These are phyloP conservation scores for Scaptomyza hsui DNA, from an alignment of 1,140 invertebrate species.

Conservation along the genomic window DNA sequence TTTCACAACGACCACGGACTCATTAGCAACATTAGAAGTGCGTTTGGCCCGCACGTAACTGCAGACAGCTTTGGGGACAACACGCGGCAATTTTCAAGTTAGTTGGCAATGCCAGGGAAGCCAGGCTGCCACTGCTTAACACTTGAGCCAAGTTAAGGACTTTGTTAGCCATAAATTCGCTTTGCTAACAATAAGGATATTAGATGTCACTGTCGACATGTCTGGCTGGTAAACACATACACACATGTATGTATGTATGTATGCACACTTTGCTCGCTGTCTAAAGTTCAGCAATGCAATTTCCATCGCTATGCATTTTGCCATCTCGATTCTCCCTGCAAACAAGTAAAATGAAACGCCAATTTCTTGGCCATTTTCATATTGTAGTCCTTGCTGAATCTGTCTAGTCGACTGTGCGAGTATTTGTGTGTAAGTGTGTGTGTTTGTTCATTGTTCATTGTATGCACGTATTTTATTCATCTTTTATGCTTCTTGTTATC, in stretches of 20 bases:
- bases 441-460: slow-evolving; percentile 44
- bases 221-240: slow-evolving; percentile 35
- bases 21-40: slow-evolving; percentile 42
- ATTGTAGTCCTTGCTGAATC: slow-evolving; percentile 51
- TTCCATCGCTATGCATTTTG: slow-evolving; percentile 57
- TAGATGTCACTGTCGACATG: slow-evolving; percentile 72
- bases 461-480: slow-evolving; percentile 65
- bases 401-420: slow-evolving; percentile 14
- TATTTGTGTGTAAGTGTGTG: slow-evolving; percentile 12
- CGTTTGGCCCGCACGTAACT: slow-evolving; percentile 27
- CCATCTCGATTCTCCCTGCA: slow-evolving; percentile 19
- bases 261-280: slow-evolving; percentile 3
- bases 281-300: slow-evolving; percentile 44
- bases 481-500: slow-evolving; percentile 47
- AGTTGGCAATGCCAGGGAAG: slow-evolving; percentile 32
- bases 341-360: slow-evolving; percentile 50
- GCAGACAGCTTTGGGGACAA: slow-evolving; percentile 7
- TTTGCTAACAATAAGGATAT: slow-evolving; percentile 77
- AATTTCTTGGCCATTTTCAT: slow-evolving; percentile 70
- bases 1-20: slow-evolving; percentile 33
- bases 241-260: not conserved
- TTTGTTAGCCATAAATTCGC: slow-evolving; percentile 75
- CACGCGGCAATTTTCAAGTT: slow-evolving; percentile 51
- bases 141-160: slow-evolving; percentile 71
- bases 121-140: slow-evolving; percentile 18